phyloP scores from a whole-genome alignment of 1,140 invertebrate genomes.

The Lutraria rhynchaena region DNA sequence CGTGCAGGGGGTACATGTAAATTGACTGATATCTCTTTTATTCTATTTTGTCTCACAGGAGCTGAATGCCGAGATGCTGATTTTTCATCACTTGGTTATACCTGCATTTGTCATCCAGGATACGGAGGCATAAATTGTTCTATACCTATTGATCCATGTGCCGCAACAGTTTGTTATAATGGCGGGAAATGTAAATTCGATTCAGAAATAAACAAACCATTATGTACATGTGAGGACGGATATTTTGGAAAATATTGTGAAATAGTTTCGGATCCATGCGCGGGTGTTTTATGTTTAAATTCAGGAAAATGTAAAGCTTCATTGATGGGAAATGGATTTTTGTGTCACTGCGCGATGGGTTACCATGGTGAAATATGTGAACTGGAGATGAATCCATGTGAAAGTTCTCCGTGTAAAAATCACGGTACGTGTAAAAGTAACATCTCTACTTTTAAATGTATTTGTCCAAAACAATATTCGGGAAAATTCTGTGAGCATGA shows the following conservation, averaged over 20 bases:
- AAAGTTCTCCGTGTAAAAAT: slow-evolving; percentile 68
- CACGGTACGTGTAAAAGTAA: slow-evolving; percentile 66
- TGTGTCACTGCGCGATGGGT: slow-evolving; percentile 86
- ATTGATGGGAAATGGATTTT: slow-evolving; percentile 76
- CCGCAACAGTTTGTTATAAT: slow-evolving; percentile 20
- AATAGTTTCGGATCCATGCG: slow-evolving; percentile 23
- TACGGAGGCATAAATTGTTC: slow-evolving; percentile 17
- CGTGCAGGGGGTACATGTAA: not conserved
- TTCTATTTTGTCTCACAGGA: not conserved
- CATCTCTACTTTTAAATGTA: slow-evolving; percentile 90
- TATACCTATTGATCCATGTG: slow-evolving; percentile 39
- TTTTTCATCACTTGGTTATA: not conserved
- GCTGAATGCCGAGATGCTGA: slow-evolving; percentile 31
- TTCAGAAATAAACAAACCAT: not conserved
- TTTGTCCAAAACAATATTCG: slow-evolving; percentile 94
- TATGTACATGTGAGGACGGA: slow-evolving; percentile 27
- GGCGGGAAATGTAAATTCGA: slow-evolving; percentile 28
- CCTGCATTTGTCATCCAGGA: slow-evolving; percentile 23
- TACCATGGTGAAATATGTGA: slow-evolving; percentile 66
- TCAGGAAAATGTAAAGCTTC: slow-evolving; percentile 37
- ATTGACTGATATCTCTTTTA: not conserved
- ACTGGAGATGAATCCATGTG: slow-evolving; percentile 46
- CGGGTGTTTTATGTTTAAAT: slow-evolving; percentile 35
- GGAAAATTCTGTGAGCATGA: slow-evolving; percentile 92
- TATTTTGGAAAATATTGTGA: slow-evolving; percentile 42